Evolutionary conservation across 2,888 invertebrate genomes (phyloP).

Genomic region (Craniophora ligustri): DNA sequence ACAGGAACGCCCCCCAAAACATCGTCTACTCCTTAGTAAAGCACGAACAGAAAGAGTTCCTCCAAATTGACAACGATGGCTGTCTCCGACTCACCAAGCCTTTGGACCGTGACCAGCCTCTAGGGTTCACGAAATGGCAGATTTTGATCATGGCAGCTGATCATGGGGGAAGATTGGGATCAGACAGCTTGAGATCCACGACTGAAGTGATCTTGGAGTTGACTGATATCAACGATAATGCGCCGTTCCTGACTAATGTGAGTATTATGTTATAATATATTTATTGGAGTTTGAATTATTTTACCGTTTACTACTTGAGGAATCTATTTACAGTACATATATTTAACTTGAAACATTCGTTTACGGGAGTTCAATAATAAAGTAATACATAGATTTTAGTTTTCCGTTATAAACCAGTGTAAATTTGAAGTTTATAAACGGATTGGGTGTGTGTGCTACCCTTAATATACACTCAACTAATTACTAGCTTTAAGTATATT

Average conservation of each 20-base stretch:
- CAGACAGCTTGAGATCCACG: constrained; percentile 89
- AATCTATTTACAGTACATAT: too few species aligned
- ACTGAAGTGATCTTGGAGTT: constrained; percentile 91
- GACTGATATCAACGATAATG: constrained; percentile 97
- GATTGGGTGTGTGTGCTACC: too few species aligned
- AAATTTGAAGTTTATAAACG: too few species aligned
- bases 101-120: constrained; percentile 96
- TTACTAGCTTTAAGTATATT: too few species aligned
- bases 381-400: too few species aligned
- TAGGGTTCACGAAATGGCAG: constrained; percentile 94
- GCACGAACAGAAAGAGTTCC: constrained; percentile 91
- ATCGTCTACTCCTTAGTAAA: constrained; percentile 93
- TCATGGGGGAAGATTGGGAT: constrained; percentile 89
- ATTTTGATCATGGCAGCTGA: constrained; percentile 93
- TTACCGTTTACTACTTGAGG: too few species aligned
- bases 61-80: constrained; percentile 92
- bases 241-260: constrained; percentile 94
- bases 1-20: constrained; percentile 92
- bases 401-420: too few species aligned
- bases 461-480: too few species aligned
- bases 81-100: constrained; percentile 93
- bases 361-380: too few species aligned
- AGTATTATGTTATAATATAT: constrained; percentile 62
- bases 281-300: background rate
- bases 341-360: too few species aligned